These are phyloP conservation scores for Acleris emargana DNA, from an alignment of 2,888 invertebrate genomes.

Conservation along the genomic window DNA sequence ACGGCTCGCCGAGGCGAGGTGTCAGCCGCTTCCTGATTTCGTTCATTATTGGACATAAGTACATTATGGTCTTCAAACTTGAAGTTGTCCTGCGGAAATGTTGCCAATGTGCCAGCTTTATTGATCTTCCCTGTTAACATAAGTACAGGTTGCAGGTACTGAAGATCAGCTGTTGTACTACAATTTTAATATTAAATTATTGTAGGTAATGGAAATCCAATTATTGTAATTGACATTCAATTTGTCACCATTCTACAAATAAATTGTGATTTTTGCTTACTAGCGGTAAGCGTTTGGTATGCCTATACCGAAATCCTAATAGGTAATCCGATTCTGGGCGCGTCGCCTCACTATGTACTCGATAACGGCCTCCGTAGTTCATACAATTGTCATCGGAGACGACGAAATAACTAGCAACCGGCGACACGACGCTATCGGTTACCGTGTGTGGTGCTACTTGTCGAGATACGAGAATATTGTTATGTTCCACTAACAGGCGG, in stretches of 20 bases:
- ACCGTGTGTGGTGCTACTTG: constrained; percentile 8
- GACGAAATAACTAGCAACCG: constrained; percentile 37
- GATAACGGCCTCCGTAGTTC: constrained; percentile 17
- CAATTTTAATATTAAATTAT: too few relatives aligned
- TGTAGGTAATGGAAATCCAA: too few relatives aligned
- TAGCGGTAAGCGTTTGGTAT: too few relatives aligned
- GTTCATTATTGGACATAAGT: constrained; percentile 20
- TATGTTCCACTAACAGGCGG: neutral
- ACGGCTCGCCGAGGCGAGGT: neutral
- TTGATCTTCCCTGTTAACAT: too few relatives aligned
- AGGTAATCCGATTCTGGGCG: neutral
- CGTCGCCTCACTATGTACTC: neutral
- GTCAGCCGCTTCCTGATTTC: constrained; percentile 15
- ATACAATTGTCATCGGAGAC: constrained; percentile 35
- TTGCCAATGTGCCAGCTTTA: too few relatives aligned
- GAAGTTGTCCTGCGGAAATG: too few relatives aligned
- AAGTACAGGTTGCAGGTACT: too few relatives aligned
- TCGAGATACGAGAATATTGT: constrained; percentile 8
- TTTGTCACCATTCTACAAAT: too few relatives aligned
- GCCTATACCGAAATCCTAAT: too few relatives aligned
- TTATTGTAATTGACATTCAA: too few relatives aligned
- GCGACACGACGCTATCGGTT: constrained; percentile 26
- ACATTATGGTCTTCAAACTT: constrained; percentile 20
- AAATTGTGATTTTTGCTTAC: too few relatives aligned
- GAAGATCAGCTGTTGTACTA: too few relatives aligned